Evolutionary conservation across 2,113 vertebrate species (phyloP), one percentile per base, ranked within the genome.

Genomic region (Corythornis cristatus): DNA sequence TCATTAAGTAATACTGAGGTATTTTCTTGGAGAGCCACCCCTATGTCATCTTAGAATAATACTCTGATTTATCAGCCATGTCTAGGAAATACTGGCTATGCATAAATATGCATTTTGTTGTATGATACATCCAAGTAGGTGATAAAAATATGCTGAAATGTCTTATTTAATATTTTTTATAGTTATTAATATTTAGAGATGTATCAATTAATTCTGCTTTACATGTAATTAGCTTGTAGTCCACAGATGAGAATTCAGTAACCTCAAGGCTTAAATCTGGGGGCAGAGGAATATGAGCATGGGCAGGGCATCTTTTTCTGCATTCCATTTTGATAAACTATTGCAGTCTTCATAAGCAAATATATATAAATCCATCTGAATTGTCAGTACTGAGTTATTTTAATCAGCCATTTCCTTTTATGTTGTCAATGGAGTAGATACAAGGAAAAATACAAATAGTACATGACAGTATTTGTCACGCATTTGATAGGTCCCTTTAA

Each of bases 401-500:
- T 71, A 84, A 50, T 67, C 37, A 89, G 48, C 12, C 6, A 37
- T 70, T 89, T 91, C 51, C 15, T 80, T 66, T 94, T 88, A 56
- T 77, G 0, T 88, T 18, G 48, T 74, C 26, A 57, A 0, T 0
- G 0, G 8, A 20, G 12, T 56, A 70, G 83, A 73, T 29, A 22
- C 11, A 83, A 66, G 25, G 56, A 57, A 37, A 33, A 82, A 73
- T 20, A 48, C 8, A 72, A 86, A 61, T 22, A 72, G 4, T 62
- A 4, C 10, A 3, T 61, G 40, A 29, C 17, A 68, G 18, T 58
- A 20, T 83, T 89, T 89, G 67, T 43, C 19, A 45, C 19, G 72
- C 7, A 10, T 53, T 90, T 88, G 54, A 12, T 75, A 42, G 92
- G 82, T 73, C 67, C 60, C 87, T 96, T 89, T 93, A 92, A 94